phyloP scores from a whole-genome alignment of 2,113 vertebrate species.

The Noturus placidus region DNA sequence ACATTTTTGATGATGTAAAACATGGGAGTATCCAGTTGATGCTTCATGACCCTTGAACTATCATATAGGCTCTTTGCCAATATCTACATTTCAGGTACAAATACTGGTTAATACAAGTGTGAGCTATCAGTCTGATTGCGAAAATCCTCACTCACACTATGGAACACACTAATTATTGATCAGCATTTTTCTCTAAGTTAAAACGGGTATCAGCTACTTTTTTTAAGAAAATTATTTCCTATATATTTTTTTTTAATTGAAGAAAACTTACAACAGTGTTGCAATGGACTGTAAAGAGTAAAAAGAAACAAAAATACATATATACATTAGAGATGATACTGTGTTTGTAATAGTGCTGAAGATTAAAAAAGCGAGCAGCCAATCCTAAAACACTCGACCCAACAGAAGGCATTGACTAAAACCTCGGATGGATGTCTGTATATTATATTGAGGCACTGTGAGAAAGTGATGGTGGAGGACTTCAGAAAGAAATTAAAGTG shows the following conservation, averaged over 20 bases:
- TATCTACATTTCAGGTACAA: conserved; percentile 54
- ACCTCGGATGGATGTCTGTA: conserved; percentile 82
- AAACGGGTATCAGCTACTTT: conserved; percentile 36
- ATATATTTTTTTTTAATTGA: conserved; percentile 16
- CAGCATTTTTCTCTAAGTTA: conserved; percentile 43
- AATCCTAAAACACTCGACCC: conserved; percentile 65
- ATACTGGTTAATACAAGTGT: conserved; percentile 42
- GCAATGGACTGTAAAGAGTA: conserved; percentile 42
- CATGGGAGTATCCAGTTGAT: conserved; percentile 34
- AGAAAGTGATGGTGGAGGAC: conserved; percentile 32
- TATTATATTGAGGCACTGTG: conserved; percentile 70
- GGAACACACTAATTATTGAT: conserved; percentile 35
- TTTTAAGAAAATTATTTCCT: conserved; percentile 40
- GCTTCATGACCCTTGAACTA: conserved; percentile 23
- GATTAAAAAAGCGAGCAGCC: conserved; percentile 60
- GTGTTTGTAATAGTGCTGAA: conserved; percentile 31
- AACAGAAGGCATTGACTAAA: conserved; percentile 74
- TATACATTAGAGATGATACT: conserved; percentile 36
- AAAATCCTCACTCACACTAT: conserved; percentile 44
- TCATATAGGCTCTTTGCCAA: conserved; percentile 30
- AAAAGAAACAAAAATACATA: conserved; percentile 26
- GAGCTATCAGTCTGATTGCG: conserved; percentile 37
- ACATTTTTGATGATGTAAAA: background rate
- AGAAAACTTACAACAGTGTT: conserved; percentile 42
- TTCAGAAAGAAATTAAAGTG: conserved; percentile 21